These are phyloP conservation scores for Thrips palmi DNA, from an alignment of 1,140 invertebrate genomes.

Conservation along the genomic window DNA sequence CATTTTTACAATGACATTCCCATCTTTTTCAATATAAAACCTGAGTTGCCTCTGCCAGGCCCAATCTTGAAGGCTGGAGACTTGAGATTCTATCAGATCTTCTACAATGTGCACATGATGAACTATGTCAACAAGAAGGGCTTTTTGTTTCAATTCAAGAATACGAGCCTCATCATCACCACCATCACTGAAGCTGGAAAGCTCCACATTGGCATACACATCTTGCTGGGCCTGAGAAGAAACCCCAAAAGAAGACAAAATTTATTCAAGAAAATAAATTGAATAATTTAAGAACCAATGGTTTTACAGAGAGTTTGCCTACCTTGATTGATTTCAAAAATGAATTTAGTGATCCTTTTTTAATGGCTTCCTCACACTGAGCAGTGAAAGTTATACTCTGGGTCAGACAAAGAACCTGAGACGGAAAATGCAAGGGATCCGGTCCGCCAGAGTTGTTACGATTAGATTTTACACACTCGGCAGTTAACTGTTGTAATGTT, in stretches of 20 bases:
- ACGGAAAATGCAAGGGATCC: conserved; percentile 62
- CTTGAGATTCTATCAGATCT: conserved; percentile 46
- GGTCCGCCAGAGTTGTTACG: conserved; percentile 28
- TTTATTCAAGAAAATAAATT: background rate
- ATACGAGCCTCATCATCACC: conserved; percentile 20
- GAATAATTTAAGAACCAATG: conserved; percentile 11
- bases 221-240: conserved; percentile 33
- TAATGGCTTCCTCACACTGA: conserved; percentile 63
- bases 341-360: conserved; percentile 35
- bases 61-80: conserved; percentile 57
- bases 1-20: conserved; percentile 43
- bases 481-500: conserved; percentile 47
- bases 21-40: conserved; percentile 33
- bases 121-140: conserved; percentile 83
- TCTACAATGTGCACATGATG: conserved; percentile 74
- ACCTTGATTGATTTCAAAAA: conserved; percentile 23
- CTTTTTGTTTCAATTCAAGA: conserved; percentile 44
- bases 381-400: conserved; percentile 62
- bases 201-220: conserved; percentile 37
- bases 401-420: conserved; percentile 60
- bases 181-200: conserved; percentile 19
- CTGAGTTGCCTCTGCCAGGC: conserved; percentile 90
- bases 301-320: conserved; percentile 18
- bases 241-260: too few relatives aligned
- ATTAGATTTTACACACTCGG: conserved; percentile 50